Evolutionary conservation across 2,113 vertebrate species (phyloP).

Genomic region (Eclectus roratus): DNA sequence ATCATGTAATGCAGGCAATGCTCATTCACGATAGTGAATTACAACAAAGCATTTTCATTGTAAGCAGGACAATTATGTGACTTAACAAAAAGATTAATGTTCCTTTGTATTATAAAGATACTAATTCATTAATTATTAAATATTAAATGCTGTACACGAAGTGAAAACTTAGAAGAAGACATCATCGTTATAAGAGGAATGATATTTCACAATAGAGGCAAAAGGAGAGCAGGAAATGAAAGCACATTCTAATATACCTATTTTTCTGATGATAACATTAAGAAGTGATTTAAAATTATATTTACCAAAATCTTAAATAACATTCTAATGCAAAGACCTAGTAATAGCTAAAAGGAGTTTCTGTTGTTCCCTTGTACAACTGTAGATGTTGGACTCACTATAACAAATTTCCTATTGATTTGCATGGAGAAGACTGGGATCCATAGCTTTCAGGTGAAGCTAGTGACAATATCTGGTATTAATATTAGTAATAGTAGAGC

Average conservation of each 20-base stretch:
- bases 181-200: background rate
- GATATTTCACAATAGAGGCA: background rate
- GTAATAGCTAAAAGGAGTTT: background rate
- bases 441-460: background rate
- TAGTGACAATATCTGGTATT: background rate
- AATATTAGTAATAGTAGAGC: background rate
- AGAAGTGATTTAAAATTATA: background rate
- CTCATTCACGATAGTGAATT: background rate
- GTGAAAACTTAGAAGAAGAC: constrained; percentile 24
- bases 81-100: constrained; percentile 58
- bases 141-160: constrained; percentile 45
- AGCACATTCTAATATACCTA: background rate
- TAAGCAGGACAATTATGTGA: constrained; percentile 42
- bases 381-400: background rate
- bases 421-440: background rate
- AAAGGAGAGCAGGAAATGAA: background rate
- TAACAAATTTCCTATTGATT: background rate
- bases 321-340: background rate
- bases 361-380: accelerated
- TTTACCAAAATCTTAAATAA: background rate
- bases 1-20: constrained; percentile 18
- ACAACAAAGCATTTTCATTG: constrained; percentile 49
- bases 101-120: constrained; percentile 49
- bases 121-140: constrained; percentile 58
- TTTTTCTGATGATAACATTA: background rate